phyloP scores from a whole-genome alignment of 2,113 vertebrate genomes.

The Chaenocephalus aceratus region DNA sequence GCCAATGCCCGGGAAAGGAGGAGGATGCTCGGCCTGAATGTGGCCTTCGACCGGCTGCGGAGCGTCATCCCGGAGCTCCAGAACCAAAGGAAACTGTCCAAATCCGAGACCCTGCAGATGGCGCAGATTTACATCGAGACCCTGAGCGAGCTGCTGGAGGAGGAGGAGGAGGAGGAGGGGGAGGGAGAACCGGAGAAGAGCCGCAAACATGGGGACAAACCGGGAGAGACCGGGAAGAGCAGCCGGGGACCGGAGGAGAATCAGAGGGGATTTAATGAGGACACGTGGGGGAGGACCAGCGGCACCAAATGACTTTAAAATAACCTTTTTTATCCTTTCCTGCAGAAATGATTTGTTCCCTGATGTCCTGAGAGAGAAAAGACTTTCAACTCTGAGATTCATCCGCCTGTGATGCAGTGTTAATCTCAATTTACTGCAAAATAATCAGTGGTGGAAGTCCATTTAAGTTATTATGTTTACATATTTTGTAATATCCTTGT shows the following conservation, averaged over 20 bases:
- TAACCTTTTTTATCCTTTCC: background rate
- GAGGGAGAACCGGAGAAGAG: background rate
- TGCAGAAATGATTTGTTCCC: background rate
- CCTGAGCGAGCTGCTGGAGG: slow-evolving; percentile 81
- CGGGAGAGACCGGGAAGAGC: slow-evolving; percentile 5
- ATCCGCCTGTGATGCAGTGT: too few species aligned
- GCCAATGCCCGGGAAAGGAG: slow-evolving; percentile 88
- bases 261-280: slow-evolving; percentile 23
- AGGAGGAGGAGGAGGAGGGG: slow-evolving; percentile 45
- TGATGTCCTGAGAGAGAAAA: background rate
- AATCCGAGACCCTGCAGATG: slow-evolving; percentile 89
- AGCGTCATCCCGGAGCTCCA: slow-evolving; percentile 87
- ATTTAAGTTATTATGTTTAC: too few species aligned
- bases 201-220: background rate
- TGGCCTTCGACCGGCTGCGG: slow-evolving; percentile 87
- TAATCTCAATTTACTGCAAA: background rate
- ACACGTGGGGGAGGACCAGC: slow-evolving; percentile 61
- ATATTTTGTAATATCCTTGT: too few species aligned
- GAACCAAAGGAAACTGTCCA: slow-evolving; percentile 85
- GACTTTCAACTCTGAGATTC: background rate
- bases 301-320: slow-evolving; percentile 52
- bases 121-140: slow-evolving; percentile 88
- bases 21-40: slow-evolving; percentile 87
- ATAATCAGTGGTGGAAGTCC: too few species aligned
- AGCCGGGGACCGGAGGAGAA: slow-evolving; percentile 8